These are phyloP conservation scores for Menura novaehollandiae DNA, from an alignment of 2,113 vertebrate species.

Conservation along the genomic window DNA sequence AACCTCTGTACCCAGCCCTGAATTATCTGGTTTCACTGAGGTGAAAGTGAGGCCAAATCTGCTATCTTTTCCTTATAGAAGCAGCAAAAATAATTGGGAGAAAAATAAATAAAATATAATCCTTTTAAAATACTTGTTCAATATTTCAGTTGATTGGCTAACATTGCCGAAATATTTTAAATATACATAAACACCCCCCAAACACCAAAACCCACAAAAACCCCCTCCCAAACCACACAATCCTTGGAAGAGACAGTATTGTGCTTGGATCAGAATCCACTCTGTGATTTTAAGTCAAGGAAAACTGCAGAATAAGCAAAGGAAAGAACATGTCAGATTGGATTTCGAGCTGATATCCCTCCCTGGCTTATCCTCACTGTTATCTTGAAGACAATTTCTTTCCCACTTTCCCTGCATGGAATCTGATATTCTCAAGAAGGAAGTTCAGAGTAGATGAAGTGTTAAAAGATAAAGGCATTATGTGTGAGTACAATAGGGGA, in stretches of 20 bases:
- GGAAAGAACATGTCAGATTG: not conserved
- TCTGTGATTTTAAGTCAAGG: not conserved
- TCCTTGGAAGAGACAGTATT: not conserved
- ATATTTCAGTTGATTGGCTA: not conserved
- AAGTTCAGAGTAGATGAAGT: not conserved
- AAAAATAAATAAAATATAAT: not conserved
- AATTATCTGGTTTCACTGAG: no score
- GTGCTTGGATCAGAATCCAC: not conserved
- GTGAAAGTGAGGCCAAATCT: not conserved
- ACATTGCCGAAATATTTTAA: not conserved
- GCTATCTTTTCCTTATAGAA: not conserved
- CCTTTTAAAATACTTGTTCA: not conserved
- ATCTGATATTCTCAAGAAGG: not conserved
- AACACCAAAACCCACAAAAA: not conserved
- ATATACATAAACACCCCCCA: no score
- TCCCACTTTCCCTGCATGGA: not conserved
- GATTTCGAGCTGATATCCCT: not conserved
- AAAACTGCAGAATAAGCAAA: not conserved
- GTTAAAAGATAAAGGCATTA: not conserved
- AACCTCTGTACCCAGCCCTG: not conserved
- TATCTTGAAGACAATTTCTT: not conserved
- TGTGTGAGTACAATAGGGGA: not conserved
- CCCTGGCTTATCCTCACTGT: not conserved
- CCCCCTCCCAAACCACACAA: fast-evolving
- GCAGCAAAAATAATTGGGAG: not conserved